Evolutionary conservation across 2,888 invertebrate species (phyloP).

Genomic region (Standfussiana lucernea): DNA sequence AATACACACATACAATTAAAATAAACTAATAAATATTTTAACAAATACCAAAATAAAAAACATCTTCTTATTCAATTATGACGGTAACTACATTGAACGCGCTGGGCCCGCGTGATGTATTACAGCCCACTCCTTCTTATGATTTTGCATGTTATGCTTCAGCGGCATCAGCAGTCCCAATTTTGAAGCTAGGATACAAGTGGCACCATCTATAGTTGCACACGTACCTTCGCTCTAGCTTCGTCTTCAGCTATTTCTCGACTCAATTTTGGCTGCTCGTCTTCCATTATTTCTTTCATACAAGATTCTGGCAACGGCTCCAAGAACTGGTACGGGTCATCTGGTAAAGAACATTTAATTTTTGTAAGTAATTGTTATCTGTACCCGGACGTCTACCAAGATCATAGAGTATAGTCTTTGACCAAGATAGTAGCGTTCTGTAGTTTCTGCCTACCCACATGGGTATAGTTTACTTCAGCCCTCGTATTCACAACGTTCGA

Average conservation of each 20-base stretch:
- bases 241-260: slow-evolving; percentile 66
- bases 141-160: background rate
- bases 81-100: no score
- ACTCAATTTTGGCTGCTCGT: slow-evolving; percentile 75
- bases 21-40: no score
- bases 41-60: no score
- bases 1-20: no score
- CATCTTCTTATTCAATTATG: no score
- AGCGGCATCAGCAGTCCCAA: background rate
- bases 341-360: slow-evolving; percentile 14
- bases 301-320: slow-evolving; percentile 81
- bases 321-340: slow-evolving; percentile 86
- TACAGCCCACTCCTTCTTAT: background rate
- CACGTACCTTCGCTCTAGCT: slow-evolving; percentile 42
- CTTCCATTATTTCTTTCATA: slow-evolving; percentile 80
- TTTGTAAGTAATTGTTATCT: background rate
- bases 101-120: background rate
- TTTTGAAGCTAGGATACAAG: background rate
- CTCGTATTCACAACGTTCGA: no score
- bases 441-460: background rate
- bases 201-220: background rate
- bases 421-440: background rate
- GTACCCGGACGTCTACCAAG: background rate
- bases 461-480: background rate
- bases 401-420: no score